phyloP scores from a whole-genome alignment of 1,140 invertebrate genomes.

The Rhopalosiphum padi region DNA sequence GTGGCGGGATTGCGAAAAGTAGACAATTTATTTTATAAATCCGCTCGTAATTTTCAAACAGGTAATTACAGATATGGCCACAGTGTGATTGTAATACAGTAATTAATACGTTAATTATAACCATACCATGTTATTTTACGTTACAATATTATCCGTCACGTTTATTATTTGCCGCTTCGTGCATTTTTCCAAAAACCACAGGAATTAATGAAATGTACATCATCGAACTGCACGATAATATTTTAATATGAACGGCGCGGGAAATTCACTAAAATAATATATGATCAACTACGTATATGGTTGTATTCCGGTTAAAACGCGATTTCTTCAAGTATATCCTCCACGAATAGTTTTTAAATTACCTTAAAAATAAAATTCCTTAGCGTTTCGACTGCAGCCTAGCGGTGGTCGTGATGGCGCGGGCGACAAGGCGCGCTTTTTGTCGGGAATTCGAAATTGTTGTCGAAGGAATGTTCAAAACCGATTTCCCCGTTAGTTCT shows the following conservation, averaged over 20 bases:
- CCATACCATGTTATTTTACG: no score
- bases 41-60: background rate
- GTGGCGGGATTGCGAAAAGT: background rate
- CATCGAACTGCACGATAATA: background rate
- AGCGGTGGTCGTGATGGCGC: background rate
- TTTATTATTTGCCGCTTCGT: no score
- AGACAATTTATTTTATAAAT: background rate
- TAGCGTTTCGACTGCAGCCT: background rate
- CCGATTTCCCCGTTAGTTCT: slow-evolving; percentile 31
- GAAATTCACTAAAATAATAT: background rate
- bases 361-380: slow-evolving; percentile 38
- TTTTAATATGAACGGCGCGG: background rate
- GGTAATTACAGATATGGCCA: background rate
- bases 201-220: background rate
- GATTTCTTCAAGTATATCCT: background rate
- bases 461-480: slow-evolving; percentile 41
- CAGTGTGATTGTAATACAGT: background rate
- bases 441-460: slow-evolving; percentile 61
- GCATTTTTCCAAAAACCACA: no score
- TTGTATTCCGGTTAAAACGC: background rate
- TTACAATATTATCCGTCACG: no score
- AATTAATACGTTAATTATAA: background rate
- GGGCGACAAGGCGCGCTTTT: slow-evolving; percentile 60
- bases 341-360: slow-evolving; percentile 24
- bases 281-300: background rate